Conservation (phyloP, 2,797 vertebrate genomes). For the Microtus agrestis region DNA sequence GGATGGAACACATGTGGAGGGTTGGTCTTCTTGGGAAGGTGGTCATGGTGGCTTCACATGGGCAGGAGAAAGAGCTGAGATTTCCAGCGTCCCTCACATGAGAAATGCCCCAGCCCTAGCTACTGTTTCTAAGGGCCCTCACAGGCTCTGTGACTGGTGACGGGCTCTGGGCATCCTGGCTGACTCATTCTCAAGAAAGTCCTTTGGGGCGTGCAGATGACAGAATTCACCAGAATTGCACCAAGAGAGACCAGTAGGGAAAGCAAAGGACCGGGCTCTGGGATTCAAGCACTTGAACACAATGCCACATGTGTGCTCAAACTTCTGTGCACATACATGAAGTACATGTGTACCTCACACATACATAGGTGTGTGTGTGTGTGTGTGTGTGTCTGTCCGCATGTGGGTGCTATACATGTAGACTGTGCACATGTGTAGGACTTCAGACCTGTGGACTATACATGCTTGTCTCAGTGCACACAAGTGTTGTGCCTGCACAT, state of each 20-base stretch:
- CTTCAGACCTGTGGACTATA: too few species aligned
- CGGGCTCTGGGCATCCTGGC: fast-evolving
- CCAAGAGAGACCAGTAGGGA: neutral
- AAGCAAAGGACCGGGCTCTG: neutral
- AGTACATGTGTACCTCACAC: too few species aligned
- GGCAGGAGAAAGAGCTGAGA: too few species aligned
- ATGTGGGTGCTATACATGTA: neutral
- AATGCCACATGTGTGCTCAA: too few species aligned
- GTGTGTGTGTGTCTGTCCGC: too few species aligned
- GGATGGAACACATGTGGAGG: neutral
- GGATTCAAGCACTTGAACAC: neutral
- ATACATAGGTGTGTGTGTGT: neutral
- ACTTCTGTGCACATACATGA: neutral
- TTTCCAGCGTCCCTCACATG: fast-evolving
- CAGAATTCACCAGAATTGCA: too few species aligned
- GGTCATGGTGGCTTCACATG: neutral
- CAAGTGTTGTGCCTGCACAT: neutral
- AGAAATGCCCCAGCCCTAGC: fast-evolving
- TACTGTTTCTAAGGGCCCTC: too few species aligned
- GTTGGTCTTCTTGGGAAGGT: neutral
- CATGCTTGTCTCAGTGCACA: neutral
- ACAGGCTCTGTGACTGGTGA: too few species aligned
- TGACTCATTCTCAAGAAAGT: neutral
- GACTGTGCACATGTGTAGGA: neutral
- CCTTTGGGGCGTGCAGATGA: neutral